Percentiles rank a stretch among this genome's conserved stretches.
Evolutionary conservation across 2,888 invertebrate species (phyloP).

Genomic region (Limnephilus auricula): DNA sequence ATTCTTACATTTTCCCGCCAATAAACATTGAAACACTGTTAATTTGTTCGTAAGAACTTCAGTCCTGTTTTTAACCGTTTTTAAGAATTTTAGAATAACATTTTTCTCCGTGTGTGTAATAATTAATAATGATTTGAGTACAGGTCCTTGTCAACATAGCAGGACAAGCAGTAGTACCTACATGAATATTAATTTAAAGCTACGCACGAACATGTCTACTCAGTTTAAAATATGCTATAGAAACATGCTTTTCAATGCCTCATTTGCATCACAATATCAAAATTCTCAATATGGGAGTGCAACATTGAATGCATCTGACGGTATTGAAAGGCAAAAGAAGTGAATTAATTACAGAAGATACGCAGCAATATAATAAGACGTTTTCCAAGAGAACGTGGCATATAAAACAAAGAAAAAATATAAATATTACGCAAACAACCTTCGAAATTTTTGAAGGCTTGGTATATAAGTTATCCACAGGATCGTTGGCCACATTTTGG

Average conservation of each 20-base stretch:
- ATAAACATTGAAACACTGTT: too few relatives aligned
- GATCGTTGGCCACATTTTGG: too few relatives aligned
- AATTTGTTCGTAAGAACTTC: too few relatives aligned
- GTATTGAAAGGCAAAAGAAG: background rate
- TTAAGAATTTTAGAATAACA: too few relatives aligned
- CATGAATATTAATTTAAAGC: background rate
- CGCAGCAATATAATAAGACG: background rate
- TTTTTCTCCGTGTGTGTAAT: too few relatives aligned
- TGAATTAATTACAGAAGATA: slow-evolving; percentile 3
- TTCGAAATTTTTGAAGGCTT: background rate
- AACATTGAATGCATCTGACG: slow-evolving; percentile 6
- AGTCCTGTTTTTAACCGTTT: too few relatives aligned
- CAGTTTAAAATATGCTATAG: slow-evolving; percentile 7
- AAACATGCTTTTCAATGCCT: background rate
- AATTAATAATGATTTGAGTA: background rate
- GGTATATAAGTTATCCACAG: too few relatives aligned
- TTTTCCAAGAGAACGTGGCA: background rate
- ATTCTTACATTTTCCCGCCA: too few relatives aligned
- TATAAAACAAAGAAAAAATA: background rate
- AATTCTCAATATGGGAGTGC: background rate
- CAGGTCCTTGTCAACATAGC: background rate
- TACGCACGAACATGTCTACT: background rate
- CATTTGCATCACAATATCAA: slow-evolving; percentile 36
- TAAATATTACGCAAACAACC: background rate
- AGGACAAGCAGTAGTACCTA: background rate